Evolutionary conservation across 2,888 invertebrate species (phyloP).

Genomic region (Emesis furor): DNA sequence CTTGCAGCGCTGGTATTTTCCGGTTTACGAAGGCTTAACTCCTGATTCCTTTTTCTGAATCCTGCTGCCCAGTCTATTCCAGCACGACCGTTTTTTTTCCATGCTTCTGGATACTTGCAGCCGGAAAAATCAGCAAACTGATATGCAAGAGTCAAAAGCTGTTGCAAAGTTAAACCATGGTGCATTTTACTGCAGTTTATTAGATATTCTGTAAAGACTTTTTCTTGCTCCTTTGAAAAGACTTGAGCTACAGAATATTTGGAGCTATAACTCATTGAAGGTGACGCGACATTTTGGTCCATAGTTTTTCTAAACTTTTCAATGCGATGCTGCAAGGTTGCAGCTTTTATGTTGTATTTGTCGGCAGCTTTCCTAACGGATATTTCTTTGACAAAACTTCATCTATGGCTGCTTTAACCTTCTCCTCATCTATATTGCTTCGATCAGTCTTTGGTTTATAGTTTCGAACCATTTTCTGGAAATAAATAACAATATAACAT

Average conservation of each 20-base stretch:
- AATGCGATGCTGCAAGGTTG: slow-evolving; percentile 31
- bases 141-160: not conserved
- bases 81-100: slow-evolving; percentile 23
- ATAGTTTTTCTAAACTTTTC: slow-evolving; percentile 21
- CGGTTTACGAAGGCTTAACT: slow-evolving; percentile 30
- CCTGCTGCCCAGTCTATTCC: slow-evolving; percentile 38
- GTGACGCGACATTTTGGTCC: not conserved
- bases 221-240: not conserved
- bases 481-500: not conserved
- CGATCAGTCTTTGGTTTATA: not conserved
- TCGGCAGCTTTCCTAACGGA: no score
- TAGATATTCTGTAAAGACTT: not conserved
- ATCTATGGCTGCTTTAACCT: slow-evolving; percentile 8
- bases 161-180: no score
- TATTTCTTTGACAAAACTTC: not conserved
- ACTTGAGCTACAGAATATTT: not conserved
- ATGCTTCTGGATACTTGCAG: slow-evolving; percentile 31
- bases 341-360: not conserved
- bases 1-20: slow-evolving; percentile 29
- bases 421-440: slow-evolving; percentile 2
- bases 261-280: not conserved
- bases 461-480: not conserved
- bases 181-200: not conserved
- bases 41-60: slow-evolving; percentile 27
- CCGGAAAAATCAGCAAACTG: slow-evolving; percentile 33